phyloP scores from a whole-genome alignment of 1,140 invertebrate species.

The Lepidurus arcticus region DNA sequence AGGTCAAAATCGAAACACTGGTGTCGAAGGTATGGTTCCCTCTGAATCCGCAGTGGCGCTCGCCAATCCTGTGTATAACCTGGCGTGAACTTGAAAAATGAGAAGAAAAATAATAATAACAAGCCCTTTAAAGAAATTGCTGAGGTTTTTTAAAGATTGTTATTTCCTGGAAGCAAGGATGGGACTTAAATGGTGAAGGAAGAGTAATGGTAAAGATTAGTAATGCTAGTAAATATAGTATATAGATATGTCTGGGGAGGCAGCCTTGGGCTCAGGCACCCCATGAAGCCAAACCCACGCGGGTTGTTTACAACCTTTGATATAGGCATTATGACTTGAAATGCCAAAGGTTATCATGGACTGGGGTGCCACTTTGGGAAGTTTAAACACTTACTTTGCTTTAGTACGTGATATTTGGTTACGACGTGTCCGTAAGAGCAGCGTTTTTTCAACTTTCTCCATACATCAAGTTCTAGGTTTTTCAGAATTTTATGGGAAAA shows the following conservation, averaged over 20 bases:
- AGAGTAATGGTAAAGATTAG: neutral
- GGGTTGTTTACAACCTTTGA: slow-evolving; percentile 11
- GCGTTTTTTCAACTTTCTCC: too few relatives aligned
- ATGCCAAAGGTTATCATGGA: neutral
- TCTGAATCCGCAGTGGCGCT: neutral
- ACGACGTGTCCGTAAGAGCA: too few relatives aligned
- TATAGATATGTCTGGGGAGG: neutral
- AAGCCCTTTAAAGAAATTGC: neutral
- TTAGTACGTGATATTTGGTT: too few relatives aligned
- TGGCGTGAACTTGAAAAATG: neutral
- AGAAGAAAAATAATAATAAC: neutral
- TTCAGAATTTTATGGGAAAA: too few relatives aligned
- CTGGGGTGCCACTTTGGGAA: too few relatives aligned
- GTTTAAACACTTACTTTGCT: too few relatives aligned
- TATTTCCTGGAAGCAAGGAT: neutral
- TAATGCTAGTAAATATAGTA: neutral
- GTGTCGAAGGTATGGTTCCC: neutral
- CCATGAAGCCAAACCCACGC: slow-evolving; percentile 16
- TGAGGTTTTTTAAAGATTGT: neutral
- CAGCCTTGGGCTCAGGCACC: neutral
- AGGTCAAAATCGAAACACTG: neutral
- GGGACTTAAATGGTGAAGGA: neutral
- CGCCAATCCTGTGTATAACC: neutral
- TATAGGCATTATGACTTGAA: slow-evolving; percentile 2
- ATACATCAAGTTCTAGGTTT: too few relatives aligned